phyloP scores from a whole-genome alignment of 1,140 invertebrate species.

The Ectropis grisescens region DNA sequence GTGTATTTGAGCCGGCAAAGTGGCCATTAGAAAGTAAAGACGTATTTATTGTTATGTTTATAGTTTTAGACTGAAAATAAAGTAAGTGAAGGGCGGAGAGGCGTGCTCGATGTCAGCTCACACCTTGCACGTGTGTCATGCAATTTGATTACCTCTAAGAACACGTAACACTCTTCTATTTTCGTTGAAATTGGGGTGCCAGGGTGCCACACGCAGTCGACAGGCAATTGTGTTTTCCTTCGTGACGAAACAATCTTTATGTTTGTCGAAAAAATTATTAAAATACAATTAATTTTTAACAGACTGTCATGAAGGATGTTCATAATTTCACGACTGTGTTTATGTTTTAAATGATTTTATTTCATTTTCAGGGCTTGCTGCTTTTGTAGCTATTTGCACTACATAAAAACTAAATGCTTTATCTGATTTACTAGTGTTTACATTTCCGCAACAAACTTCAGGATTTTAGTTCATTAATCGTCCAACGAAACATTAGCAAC shows the following conservation, averaged over 20 bases:
- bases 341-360: too few species aligned
- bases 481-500: too few species aligned
- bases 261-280: neutral
- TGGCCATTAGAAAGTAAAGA: slow-evolving; percentile 35
- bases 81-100: slow-evolving; percentile 46
- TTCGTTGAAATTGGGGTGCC: slow-evolving; percentile 28
- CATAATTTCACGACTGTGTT: too few species aligned
- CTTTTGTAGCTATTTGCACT: too few species aligned
- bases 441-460: too few species aligned
- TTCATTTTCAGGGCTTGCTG: too few species aligned
- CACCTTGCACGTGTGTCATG: slow-evolving; percentile 56
- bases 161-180: slow-evolving; percentile 31
- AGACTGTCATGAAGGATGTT: too few species aligned
- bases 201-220: slow-evolving; percentile 4
- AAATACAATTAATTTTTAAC: too few species aligned
- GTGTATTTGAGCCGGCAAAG: slow-evolving; percentile 7
- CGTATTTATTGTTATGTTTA: slow-evolving; percentile 41
- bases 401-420: too few species aligned
- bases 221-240: slow-evolving; percentile 22
- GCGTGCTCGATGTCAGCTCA: slow-evolving; percentile 43
- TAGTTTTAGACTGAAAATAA: slow-evolving; percentile 41
- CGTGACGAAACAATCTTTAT: slow-evolving; percentile 3
- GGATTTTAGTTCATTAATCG: too few species aligned
- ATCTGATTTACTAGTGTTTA: too few species aligned
- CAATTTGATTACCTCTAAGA: slow-evolving; percentile 42